A percentile compares a stretch with the other conserved stretches of the same genome.
These are phyloP conservation scores for Scaptomyza montana DNA, from an alignment of 1,140 invertebrate genomes.

Conservation along the genomic window DNA sequence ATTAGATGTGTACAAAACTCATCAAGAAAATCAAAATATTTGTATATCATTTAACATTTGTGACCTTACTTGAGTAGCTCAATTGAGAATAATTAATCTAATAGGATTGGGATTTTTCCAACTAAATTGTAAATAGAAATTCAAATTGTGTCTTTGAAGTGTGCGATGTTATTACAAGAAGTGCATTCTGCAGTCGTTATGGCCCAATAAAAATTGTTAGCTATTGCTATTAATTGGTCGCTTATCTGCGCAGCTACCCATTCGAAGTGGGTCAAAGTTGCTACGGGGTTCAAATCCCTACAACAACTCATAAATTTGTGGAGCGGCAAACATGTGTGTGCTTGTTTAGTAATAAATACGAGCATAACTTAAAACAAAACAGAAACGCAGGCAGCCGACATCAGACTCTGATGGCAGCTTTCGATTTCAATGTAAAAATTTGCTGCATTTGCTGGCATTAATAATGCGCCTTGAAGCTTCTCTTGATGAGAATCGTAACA, in stretches of 20 bases:
- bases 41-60: conserved; percentile 34
- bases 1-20: conserved; percentile 11
- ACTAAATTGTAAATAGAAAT: not conserved
- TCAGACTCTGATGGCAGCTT: conserved; percentile 12
- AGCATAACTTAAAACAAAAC: conserved; percentile 12
- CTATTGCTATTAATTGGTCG: conserved; percentile 36
- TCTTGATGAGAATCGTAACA: conserved; percentile 35
- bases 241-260: conserved; percentile 42
- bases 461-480: conserved; percentile 36
- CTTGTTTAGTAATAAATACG: conserved; percentile 6
- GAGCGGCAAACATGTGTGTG: conserved; percentile 2
- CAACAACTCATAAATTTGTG: conserved; percentile 26
- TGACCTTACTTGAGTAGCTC: conserved; percentile 15
- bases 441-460: conserved; percentile 42
- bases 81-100: not conserved
- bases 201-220: conserved; percentile 1
- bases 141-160: not conserved
- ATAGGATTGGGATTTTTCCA: not conserved
- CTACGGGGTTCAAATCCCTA: conserved; percentile 43
- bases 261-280: conserved; percentile 55
- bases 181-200: conserved; percentile 17
- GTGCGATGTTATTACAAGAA: not conserved
- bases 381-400: not conserved
- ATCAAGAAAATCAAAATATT: conserved; percentile 43
- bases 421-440: conserved; percentile 31